phyloP scores from a whole-genome alignment of 2,113 vertebrate genomes.

The Dendropsophus ebraccatus region DNA sequence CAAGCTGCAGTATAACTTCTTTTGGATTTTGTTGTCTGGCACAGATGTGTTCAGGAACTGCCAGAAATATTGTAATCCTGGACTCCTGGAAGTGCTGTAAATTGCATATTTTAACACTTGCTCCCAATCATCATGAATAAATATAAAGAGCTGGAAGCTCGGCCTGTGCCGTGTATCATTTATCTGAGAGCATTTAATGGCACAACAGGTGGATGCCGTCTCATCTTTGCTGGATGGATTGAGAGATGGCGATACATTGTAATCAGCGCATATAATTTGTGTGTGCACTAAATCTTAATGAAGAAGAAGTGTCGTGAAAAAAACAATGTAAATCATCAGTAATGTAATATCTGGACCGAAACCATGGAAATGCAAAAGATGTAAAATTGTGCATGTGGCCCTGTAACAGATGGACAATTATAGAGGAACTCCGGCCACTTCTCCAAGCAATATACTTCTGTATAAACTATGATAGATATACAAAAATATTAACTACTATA shows the following conservation, averaged over 20 bases:
- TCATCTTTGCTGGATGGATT: neutral
- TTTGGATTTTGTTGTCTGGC: constrained; percentile 6
- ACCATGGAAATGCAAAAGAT: neutral
- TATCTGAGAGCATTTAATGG: neutral
- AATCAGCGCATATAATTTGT: neutral
- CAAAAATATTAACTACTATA: constrained; percentile 1
- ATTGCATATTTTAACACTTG: constrained; percentile 42
- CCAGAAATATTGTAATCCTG: constrained; percentile 5
- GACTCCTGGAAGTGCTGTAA: constrained; percentile 13
- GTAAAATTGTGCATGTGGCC: neutral
- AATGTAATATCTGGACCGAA: neutral
- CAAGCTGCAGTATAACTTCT: neutral
- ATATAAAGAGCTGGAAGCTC: constrained; percentile 9
- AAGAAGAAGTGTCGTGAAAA: neutral
- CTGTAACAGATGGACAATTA: neutral
- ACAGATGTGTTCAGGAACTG: neutral
- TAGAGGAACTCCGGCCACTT: neutral
- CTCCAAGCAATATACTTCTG: neutral
- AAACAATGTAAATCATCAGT: neutral
- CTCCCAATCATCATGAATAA: constrained; percentile 27
- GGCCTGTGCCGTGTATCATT: neutral
- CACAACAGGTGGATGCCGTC: constrained; percentile 1
- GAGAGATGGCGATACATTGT: neutral
- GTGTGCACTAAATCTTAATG: constrained; percentile 1
- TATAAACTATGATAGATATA: neutral